phyloP scores from a whole-genome alignment of 2,888 invertebrate genomes.

The Ophioninae sp. region DNA sequence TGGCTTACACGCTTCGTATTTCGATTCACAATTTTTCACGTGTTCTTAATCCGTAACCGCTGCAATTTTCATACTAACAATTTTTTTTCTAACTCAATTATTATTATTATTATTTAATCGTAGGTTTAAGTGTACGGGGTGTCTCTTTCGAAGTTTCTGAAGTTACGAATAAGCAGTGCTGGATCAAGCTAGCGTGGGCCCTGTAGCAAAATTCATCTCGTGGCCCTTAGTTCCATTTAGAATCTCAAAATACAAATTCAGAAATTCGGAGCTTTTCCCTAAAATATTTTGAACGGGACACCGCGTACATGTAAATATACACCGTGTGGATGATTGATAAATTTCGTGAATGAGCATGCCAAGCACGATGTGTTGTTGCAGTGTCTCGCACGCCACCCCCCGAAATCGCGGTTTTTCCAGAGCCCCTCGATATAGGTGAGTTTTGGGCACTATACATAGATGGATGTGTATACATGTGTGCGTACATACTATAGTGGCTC shows the following conservation, averaged over 20 bases:
- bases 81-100: constrained; percentile 23
- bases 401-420: constrained; percentile 82
- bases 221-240: too few species aligned
- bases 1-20: constrained; percentile 43
- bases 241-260: too few species aligned
- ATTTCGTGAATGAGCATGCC: constrained; percentile 79
- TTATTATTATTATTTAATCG: constrained; percentile 4
- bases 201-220: too few species aligned
- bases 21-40: constrained; percentile 58
- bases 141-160: too few species aligned
- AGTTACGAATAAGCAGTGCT: neutral
- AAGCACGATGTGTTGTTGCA: constrained; percentile 82
- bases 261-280: neutral
- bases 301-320: constrained; percentile 22
- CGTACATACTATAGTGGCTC: too few species aligned
- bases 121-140: neutral
- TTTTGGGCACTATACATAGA: constrained; percentile 50
- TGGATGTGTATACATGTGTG: neutral
- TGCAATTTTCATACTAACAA: constrained; percentile 55
- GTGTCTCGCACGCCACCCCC: constrained; percentile 85
- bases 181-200: too few species aligned
- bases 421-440: constrained; percentile 80
- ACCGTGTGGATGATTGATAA: constrained; percentile 55
- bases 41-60: constrained; percentile 62
- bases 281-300: neutral